Evolutionary conservation across 2,113 vertebrate genomes (phyloP), one percentile per base, ranked within the genome.

Genomic region (Pogona vitticeps): DNA sequence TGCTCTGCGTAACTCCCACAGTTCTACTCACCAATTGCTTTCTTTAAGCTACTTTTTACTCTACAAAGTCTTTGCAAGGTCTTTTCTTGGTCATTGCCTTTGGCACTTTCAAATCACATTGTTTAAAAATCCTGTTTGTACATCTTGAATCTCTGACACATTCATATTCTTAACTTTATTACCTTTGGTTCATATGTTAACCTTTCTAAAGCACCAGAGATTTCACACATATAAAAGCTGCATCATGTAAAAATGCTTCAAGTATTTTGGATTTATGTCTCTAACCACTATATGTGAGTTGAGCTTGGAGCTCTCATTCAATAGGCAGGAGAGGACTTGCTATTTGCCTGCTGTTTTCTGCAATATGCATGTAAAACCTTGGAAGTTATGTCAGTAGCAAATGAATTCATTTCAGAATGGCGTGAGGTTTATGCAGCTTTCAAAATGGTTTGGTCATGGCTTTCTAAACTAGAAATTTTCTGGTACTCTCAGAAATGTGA

Each of bases 391-490:
- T 31, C 36, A 83, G 56, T 33, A 40, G 70, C 26, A 59, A 72
- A 73, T 73, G n/a, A 58, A 83, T 83, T 61, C 33, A 38, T 61
- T 83, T 83, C 52, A 61, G n/a, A 59, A 38, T 12, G 23, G n/a
- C 40, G 5, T 73, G 70, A 59, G 33, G 33, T 61, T 82, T 56
- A 82, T 71, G 46, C 42, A 58, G 67, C 67, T 82, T 83, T 72
- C 52, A 73, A 61, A 83, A 38, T 73, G 36, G 23, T 75, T 73
- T 75, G 56, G 52, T 73, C 82, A 75, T 61, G 52, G 23, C 70
- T 82, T 70, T 82, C 67, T 71, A 58, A 82, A 23, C 80, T 56
- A 4, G 46, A 56, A 71, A 82, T 82, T 80, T 56, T 76, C 75
- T 76, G 75, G 58, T 61, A 33, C 42, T 67, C 59, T 71, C 65